These are phyloP conservation scores for Percina caprodes DNA, from an alignment of 2,113 vertebrate species.

Conservation along the genomic window DNA sequence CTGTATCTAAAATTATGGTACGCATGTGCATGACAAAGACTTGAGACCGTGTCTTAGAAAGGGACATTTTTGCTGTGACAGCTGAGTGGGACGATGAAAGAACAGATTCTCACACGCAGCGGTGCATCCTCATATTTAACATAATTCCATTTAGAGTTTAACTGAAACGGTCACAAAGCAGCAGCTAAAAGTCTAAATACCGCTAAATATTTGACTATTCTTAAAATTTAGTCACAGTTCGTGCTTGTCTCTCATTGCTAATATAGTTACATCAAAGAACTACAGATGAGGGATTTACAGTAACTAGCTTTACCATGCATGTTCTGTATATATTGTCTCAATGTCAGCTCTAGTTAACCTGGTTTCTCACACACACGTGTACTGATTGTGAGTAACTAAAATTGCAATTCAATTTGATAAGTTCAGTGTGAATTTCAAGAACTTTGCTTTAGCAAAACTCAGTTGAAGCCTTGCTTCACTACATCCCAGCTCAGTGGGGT, in stretches of 20 bases:
- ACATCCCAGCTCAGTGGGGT: conserved; percentile 23
- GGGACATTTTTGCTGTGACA: too few relatives aligned
- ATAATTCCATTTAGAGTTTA: background rate
- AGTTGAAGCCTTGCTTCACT: conserved; percentile 7
- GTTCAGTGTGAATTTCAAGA: background rate
- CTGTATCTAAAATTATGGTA: background rate
- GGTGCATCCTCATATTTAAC: too few relatives aligned
- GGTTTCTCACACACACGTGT: background rate
- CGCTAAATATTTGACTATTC: background rate
- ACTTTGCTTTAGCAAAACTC: conserved; percentile 1
- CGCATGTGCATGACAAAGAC: background rate
- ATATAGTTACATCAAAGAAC: too few relatives aligned
- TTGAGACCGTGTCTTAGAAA: background rate
- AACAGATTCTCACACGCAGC: too few relatives aligned
- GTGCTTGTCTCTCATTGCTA: background rate
- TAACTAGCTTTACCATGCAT: background rate
- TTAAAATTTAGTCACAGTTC: background rate
- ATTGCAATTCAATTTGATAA: background rate
- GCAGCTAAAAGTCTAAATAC: background rate
- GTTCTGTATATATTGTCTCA: background rate
- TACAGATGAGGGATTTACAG: background rate
- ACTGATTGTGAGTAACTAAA: background rate
- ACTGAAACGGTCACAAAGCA: background rate
- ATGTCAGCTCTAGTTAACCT: background rate
- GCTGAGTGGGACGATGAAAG: too few relatives aligned